Percentiles rank a stretch among this genome's conserved stretches.
Evolutionary conservation across 2,797 vertebrate species (phyloP).

Genomic region (Naso thynnoides): DNA sequence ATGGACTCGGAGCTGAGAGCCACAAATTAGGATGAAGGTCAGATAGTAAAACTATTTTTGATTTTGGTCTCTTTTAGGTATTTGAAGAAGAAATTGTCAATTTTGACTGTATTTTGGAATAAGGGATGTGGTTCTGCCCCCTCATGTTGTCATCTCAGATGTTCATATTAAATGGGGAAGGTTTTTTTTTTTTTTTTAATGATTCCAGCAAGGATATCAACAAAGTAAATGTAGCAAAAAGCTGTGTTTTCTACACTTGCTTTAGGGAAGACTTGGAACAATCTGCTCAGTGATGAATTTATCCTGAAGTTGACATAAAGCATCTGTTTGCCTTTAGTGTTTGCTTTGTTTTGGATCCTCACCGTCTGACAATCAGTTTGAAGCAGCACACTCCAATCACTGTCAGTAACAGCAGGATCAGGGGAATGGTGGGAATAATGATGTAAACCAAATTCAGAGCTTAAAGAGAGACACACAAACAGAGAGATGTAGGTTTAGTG

Average conservation of each 20-base stretch:
- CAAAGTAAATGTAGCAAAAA: neutral
- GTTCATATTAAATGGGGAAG: neutral
- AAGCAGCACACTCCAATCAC: constrained; percentile 86
- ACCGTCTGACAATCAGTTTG: constrained; percentile 88
- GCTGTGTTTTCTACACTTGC: neutral
- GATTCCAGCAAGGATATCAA: neutral
- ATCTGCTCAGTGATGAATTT: neutral
- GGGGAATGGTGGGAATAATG: constrained; percentile 88
- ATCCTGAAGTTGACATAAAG: neutral
- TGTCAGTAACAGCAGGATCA: constrained; percentile 88
- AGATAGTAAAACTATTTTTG: neutral
- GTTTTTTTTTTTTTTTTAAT: neutral
- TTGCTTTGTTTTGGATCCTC: constrained; percentile 58
- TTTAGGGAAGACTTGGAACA: neutral
- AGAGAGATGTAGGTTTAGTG: constrained; percentile 20
- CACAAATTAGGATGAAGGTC: neutral
- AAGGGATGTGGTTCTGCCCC: neutral
- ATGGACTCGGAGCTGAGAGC: neutral
- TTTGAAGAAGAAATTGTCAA: too few relatives aligned
- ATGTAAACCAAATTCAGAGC: constrained; percentile 87
- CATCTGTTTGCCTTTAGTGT: neutral
- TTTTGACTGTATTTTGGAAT: too few relatives aligned
- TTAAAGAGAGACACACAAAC: constrained; percentile 36
- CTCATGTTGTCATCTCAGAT: neutral
- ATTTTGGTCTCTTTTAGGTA: neutral